Evolutionary conservation across 2,113 vertebrate genomes (phyloP).

Genomic region (Periophthalmus modestus): DNA sequence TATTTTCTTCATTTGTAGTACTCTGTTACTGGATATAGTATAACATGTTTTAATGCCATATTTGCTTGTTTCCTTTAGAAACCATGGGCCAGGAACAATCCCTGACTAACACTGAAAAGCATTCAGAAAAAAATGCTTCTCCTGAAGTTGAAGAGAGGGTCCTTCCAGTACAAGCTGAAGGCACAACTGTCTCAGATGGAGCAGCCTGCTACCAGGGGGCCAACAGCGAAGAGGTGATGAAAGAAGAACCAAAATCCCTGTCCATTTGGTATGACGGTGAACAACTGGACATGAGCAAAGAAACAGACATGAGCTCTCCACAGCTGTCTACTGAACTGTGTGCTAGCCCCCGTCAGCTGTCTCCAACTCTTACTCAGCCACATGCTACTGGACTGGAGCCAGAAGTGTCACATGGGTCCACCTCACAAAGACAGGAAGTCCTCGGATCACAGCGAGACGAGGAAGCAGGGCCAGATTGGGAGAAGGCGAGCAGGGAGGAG

Average conservation of each 20-base stretch:
- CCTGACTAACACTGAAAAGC: constrained; percentile 42
- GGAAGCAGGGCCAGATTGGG: constrained; percentile 30
- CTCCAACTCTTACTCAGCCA: constrained; percentile 36
- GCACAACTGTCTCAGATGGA: background rate
- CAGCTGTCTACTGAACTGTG: constrained; percentile 30
- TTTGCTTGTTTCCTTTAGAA: constrained; percentile 35
- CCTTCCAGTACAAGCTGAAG: constrained; percentile 18
- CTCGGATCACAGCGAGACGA: constrained; percentile 36
- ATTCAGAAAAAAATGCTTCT: constrained; percentile 4
- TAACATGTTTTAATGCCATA: background rate
- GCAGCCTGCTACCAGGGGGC: constrained; percentile 29
- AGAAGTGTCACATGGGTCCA: constrained; percentile 39
- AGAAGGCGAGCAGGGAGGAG: constrained; percentile 39
- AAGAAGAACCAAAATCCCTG: constrained; percentile 14
- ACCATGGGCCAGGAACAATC: constrained; percentile 80
- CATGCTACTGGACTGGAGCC: constrained; percentile 54
- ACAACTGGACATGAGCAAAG: constrained; percentile 19
- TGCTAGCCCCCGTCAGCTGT: constrained; percentile 26
- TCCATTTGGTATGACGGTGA: constrained; percentile 41
- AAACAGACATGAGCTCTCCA: constrained; percentile 13
- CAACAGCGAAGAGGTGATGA: background rate
- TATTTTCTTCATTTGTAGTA: background rate
- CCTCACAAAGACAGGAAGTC: constrained; percentile 53
- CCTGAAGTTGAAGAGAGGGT: background rate
- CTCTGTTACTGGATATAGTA: background rate